Base-by-base conservation (phyloP, 2,888 invertebrate genomes). In the Epinotia brunnichana region DNA sequence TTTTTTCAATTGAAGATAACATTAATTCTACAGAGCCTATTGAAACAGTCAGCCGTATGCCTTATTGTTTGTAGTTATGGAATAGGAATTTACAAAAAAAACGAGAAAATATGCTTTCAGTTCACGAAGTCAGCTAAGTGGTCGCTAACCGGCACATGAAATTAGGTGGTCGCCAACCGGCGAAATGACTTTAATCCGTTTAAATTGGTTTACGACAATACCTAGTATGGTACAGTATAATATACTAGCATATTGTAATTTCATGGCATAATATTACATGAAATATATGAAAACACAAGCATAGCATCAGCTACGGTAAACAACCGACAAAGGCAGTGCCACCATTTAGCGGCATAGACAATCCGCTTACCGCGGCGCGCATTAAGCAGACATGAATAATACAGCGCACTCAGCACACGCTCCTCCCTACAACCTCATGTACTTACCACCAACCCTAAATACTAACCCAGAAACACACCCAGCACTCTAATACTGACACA, bases 261-360 rank as follows among this genome's bases (percentile, higher is more conserved):
- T 29, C 56, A 24, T n/a, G 29, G 15, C 24, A 15, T 57, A 29
- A 64, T 54, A 64, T 64, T 15, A 64, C 39, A 53, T 39, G 21
- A 54, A 54, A 54, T 54, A 64, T 39, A 54, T 64, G 54, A 3
- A 21, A 53, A 64, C 19, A 64, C 64, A 64, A 68, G 68, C 70
- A 63, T 56, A 70, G 57, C 63, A 29, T 48, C 63, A 61, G 63
- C 70, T 29, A 62, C 53, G 10, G 56, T 64, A 71, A 64, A 70
- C 70, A 70, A 57, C 63, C 17, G 44, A 64, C 70, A 70, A 70
- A 70, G 63, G 57, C 66, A 71, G 66, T 71, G 71, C 62, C 63
- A 70, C 75, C 77, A 78, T 78, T 78, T 76, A 76, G 76, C 74
- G 74, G 69, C 60, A 56, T 67, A 48, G 74, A 56, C 74, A 77